Evolutionary conservation across 2,797 vertebrate genomes (phyloP), one percentile per base, ranked within the genome.

Genomic region (Borostomias antarcticus): DNA sequence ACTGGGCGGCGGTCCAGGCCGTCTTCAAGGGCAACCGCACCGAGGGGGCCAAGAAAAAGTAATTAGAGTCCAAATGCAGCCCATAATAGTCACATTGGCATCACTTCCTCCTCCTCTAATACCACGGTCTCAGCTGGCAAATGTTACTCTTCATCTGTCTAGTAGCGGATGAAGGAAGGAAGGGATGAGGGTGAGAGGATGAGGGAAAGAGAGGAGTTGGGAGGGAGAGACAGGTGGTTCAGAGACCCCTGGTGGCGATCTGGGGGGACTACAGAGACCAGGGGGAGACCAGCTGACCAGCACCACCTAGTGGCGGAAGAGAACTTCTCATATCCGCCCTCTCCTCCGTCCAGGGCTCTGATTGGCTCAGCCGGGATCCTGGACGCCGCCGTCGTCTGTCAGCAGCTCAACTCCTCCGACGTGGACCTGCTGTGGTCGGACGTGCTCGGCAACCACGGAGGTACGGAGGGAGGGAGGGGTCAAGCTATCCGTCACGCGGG

Each of bases 1-100:
- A 71, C 0, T 91, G 88, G 91, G 3, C 71, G 0, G 59, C 51
- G 1, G 67, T 92, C n/a, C 72, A 52, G 32, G 62, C 19, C 1
- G 59, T 59, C 0, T 15, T 92, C 32, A 71, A 83, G 53, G 62
- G 29, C 82, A 90, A 93, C 80, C 51, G 69, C 59, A 85, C 86
- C 0, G 85, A 91, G 0, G 83, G 45, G 4, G 30, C 48, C 2
- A 83, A 79, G 63, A 89, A 81, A 28, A 86, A 33, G 93, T 93
- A 78, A 76, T n/a, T n/a, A n/a, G n/a, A n/a, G n/a, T n/a, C n/a
- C n/a, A n/a, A n/a, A n/a, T n/a, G n/a, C n/a, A n/a, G n/a, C n/a
- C n/a, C n/a, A n/a, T n/a, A n/a, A n/a, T n/a, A n/a, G n/a, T n/a
- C n/a, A n/a, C n/a, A n/a, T n/a, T n/a, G n/a, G n/a, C n/a, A n/a